These are phyloP conservation scores for Leptodactylus fallax DNA, from an alignment of 2,797 vertebrate species.

Conservation along the genomic window DNA sequence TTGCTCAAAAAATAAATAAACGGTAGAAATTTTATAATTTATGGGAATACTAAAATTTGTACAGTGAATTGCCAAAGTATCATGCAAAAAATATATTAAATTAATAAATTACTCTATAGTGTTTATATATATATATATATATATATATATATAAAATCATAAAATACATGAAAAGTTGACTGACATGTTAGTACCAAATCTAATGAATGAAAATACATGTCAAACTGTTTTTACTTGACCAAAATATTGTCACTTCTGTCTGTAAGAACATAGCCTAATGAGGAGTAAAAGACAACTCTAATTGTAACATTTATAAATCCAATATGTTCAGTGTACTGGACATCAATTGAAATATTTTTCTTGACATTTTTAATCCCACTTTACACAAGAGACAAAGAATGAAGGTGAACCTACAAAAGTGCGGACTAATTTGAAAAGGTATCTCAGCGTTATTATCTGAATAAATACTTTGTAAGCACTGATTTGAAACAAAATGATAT, in stretches of 20 bases:
- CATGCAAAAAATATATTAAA: no score
- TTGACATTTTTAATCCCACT: conserved; percentile 31
- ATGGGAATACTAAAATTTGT: no score
- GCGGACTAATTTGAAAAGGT: conserved; percentile 62
- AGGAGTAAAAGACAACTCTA: conserved; percentile 15
- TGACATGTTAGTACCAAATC: no score
- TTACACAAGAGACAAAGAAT: conserved; percentile 33
- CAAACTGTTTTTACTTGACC: not conserved
- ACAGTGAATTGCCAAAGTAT: no score
- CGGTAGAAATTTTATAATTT: no score
- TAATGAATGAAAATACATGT: not conserved
- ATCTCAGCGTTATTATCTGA: conserved; percentile 65
- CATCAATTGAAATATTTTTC: conserved; percentile 32
- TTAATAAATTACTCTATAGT: no score
- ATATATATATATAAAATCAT: no score
- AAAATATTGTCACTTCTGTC: not conserved
- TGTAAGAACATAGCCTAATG: not conserved
- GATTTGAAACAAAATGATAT: conserved; percentile 70
- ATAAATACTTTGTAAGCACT: conserved; percentile 61
- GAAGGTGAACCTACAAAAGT: conserved; percentile 25
- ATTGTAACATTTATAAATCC: conserved; percentile 13
- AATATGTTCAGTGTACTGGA: conserved; percentile 16
- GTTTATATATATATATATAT: no score
- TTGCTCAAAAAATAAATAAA: no score
- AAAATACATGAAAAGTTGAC: no score